Base-by-base conservation (phyloP, 2,888 invertebrate genomes). In the Mesorhabditis spiculigera region DNA sequence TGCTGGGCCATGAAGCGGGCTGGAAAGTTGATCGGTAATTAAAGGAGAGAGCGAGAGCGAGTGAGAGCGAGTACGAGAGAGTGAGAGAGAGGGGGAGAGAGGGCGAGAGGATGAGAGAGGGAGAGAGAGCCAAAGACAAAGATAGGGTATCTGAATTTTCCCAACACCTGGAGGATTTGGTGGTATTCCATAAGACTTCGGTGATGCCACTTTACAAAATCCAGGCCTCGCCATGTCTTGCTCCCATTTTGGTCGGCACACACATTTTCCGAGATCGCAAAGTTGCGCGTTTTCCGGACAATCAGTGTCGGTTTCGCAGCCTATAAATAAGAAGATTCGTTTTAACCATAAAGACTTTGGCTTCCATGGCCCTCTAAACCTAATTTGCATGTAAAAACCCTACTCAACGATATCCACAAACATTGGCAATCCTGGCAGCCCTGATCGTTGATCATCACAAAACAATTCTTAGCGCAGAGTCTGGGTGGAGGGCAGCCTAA, bases 371-470 rank as follows among this genome's bases (percentile, higher is more conserved):
- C 41, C 28, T 65, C 58, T 13, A 45, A 65, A 8, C 0, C 3
- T 43, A 10, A 43, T 1, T 45, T 3, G 3, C 45, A 13, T n/a
- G 41, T 45, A n/a, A 63, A 63, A 42, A 42, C 13, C 42, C 66
- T 66, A 82, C 82, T 69, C n/a, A 70, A 63, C 10, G 81, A 75
- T 63, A 75, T 72, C 82, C 83, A 84, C 28, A 84, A 65, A 68
- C 84, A 84, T 67, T 82, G 79, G 70, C 84, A 84, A 45, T 74
- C 74, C 69, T 84, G 84, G 61, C 84, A 84, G 4, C 84, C 84
- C 8, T 79, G 65, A 41, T 76, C 77, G 68, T 82, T 79, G 5
- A 84, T 73, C 4, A 72, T 73, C 13, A 84, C 76, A 67, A 82
- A 83, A 67, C 84, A 84, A 62, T 84, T 84, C 63, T 74, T 73